Evolutionary conservation across 2,888 invertebrate species (phyloP), one percentile per base, ranked within the genome.

Genomic region (Strigamia maritima): DNA sequence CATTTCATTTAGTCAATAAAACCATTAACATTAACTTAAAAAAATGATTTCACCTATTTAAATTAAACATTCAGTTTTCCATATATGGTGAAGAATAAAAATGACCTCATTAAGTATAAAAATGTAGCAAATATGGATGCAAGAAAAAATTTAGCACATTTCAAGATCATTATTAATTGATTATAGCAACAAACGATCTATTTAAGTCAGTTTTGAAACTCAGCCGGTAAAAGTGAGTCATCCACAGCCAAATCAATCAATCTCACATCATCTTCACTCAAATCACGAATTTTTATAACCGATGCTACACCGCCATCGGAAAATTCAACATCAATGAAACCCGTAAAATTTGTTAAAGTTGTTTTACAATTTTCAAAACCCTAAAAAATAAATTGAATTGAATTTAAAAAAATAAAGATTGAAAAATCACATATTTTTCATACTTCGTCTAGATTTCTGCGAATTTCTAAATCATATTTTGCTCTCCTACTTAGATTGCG

Each of bases 311-410:
- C 60, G 4, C 6, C 4, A 22, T 19, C 19, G 8, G 10, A 24
- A 22, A 60, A 60, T 60, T 19, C 60, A 4, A 60, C 2, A 12
- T 24, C 60, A 19, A 60, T 60, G 19, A 60, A 6, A 60, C 60
- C 60, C 19, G 24, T 12, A 19, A 60, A 60, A 60, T 60, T 60
- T n/a, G 60, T 19, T 24, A 60, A 6, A 2, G 60, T 60, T 19
- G 60, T 24, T 60, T 60, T 60, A 60, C 60, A 60, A 60, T 60
- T 60, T 22, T 19, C 60, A 24, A 60, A 60, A n/a, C 60, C 60
- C 60, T 60, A 24, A 10, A 24, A 19, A n/a, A 60, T 0, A 60
- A 60, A 60, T 31, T 31, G n/a, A 60, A 60, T 19, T 24, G n/a
- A 60, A 16, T 3, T 2, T 19, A 16, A 19, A 22, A 19, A 19